phyloP scores from a whole-genome alignment of 1,140 invertebrate species.

The Drosophila nannoptera region DNA sequence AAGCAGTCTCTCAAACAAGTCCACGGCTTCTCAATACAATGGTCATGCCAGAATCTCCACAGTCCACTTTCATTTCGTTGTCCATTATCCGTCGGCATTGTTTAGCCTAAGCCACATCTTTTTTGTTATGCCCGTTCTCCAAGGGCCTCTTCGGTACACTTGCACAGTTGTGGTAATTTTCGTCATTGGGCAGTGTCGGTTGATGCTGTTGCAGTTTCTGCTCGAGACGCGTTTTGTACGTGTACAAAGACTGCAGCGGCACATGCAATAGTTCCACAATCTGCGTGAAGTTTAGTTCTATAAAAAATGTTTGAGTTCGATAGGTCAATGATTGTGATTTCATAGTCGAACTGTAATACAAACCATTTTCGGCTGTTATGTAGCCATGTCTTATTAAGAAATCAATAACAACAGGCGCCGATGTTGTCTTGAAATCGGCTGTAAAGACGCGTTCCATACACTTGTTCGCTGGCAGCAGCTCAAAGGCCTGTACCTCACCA shows the following conservation, averaged over 20 bases:
- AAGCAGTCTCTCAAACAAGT: constrained; percentile 56
- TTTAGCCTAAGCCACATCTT: constrained; percentile 35
- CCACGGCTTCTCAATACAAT: constrained; percentile 33
- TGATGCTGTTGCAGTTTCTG: constrained; percentile 56
- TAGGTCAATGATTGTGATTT: background rate
- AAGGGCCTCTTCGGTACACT: constrained; percentile 40
- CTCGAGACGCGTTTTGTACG: constrained; percentile 67
- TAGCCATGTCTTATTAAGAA: constrained; percentile 94
- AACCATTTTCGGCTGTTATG: constrained; percentile 93
- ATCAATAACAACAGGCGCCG: constrained; percentile 92
- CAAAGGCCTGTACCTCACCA: constrained; percentile 95
- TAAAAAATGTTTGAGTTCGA: constrained; percentile 12
- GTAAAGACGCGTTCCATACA: constrained; percentile 89
- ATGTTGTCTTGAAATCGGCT: constrained; percentile 94
- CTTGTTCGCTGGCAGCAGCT: constrained; percentile 89
- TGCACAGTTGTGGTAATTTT: constrained; percentile 50
- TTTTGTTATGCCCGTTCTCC: constrained; percentile 72
- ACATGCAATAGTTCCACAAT: constrained; percentile 92
- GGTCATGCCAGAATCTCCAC: background rate
- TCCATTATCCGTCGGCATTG: constrained; percentile 1
- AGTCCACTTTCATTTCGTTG: constrained; percentile 34
- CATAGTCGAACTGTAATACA: constrained; percentile 49
- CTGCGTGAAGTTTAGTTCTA: constrained; percentile 90
- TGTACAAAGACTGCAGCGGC: constrained; percentile 88
- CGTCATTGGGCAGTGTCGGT: constrained; percentile 38